phyloP scores from a whole-genome alignment of 2,888 invertebrate genomes.

The Dynastes maya region DNA sequence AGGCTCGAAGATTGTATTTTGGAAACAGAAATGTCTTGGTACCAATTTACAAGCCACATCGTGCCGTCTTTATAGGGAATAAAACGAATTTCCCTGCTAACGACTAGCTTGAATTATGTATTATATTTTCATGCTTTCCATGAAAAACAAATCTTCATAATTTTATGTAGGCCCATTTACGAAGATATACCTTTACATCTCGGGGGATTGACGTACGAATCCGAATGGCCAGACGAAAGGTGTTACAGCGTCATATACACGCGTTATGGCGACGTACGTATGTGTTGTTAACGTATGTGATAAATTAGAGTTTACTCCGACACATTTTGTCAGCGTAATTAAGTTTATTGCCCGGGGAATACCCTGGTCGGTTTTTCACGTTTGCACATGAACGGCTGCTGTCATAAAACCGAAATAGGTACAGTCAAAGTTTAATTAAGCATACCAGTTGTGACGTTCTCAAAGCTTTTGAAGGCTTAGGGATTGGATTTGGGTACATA shows the following conservation, averaged over 20 bases:
- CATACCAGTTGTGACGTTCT: background rate
- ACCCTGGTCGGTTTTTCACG: constrained; percentile 3
- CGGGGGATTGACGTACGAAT: constrained; percentile 17
- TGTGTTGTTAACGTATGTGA: constrained; percentile 20
- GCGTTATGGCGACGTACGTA: background rate
- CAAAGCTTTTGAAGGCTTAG: background rate
- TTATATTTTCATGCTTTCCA: background rate
- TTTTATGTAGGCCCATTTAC: background rate
- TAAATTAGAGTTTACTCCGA: constrained; percentile 34
- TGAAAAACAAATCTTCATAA: too few species aligned
- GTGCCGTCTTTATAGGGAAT: too few species aligned
- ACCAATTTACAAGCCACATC: too few species aligned
- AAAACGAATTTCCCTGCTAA: too few species aligned
- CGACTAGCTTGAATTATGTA: background rate
- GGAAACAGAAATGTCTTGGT: too few species aligned
- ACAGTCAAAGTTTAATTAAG: constrained; percentile 37
- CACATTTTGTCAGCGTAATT: constrained; percentile 34
- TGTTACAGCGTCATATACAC: background rate
- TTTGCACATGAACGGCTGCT: constrained; percentile 6
- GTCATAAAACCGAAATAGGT: constrained; percentile 34
- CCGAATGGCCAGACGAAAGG: background rate
- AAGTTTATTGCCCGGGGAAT: constrained; percentile 37
- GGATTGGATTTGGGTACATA: background rate
- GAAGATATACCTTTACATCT: constrained; percentile 1
- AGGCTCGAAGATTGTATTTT: too few species aligned